Evolutionary conservation across 2,888 invertebrate genomes (phyloP).

Genomic region (Drosophila subsilvestris): DNA sequence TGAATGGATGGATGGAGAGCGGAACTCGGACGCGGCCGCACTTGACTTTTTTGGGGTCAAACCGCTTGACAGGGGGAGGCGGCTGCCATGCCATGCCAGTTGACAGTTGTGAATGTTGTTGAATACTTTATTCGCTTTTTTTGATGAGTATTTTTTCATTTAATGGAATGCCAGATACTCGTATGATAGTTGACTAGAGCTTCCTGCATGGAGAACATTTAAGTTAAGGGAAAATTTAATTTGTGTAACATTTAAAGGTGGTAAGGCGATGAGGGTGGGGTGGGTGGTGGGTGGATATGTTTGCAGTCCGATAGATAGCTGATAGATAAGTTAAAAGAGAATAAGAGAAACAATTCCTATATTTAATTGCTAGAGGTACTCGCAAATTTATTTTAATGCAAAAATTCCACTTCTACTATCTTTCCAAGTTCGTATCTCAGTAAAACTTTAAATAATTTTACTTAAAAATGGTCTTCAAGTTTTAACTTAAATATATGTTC

Average conservation of each 20-base stretch:
- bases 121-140: background rate
- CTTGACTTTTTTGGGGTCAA: constrained; percentile 77
- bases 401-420: no score
- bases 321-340: no score
- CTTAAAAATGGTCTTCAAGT: no score
- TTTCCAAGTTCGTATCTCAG: no score
- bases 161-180: background rate
- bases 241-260: background rate
- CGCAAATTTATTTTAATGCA: no score
- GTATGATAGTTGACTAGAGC: constrained; percentile 1
- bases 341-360: background rate
- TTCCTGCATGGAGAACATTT: background rate
- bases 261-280: background rate
- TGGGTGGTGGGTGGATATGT: background rate
- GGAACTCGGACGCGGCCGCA: constrained; percentile 54
- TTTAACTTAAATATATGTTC: no score
- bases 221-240: background rate
- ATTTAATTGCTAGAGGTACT: background rate
- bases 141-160: constrained; percentile 1
- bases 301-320: no score
- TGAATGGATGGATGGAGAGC: constrained; percentile 14
- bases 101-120: constrained; percentile 44
- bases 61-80: constrained; percentile 59
- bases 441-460: no score
- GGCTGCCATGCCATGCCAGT: constrained; percentile 43